Evolutionary conservation across 2,888 invertebrate species (phyloP).

Genomic region (Cosmia trapezina): DNA sequence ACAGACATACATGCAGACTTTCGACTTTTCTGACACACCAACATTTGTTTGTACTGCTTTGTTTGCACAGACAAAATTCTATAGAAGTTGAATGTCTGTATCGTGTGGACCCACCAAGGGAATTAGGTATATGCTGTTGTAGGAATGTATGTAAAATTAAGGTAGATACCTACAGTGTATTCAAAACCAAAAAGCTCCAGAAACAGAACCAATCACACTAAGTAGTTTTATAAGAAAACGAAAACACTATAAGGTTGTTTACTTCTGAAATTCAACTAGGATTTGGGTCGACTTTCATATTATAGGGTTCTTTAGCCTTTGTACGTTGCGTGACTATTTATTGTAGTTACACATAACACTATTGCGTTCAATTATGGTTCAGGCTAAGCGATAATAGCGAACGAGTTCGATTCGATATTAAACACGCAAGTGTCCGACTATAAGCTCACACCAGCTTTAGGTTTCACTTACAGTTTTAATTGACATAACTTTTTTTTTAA

Average conservation of each 20-base stretch:
- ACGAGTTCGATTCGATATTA: slow-evolving; percentile 57
- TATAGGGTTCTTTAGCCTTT: slow-evolving; percentile 43
- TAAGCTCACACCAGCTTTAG: slow-evolving; percentile 48
- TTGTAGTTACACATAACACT: slow-evolving; percentile 61
- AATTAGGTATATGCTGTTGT: background rate
- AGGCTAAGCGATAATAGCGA: slow-evolving; percentile 60
- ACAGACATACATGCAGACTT: too few relatives aligned
- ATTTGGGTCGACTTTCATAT: slow-evolving; percentile 43
- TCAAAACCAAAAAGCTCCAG: background rate
- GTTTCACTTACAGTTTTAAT: slow-evolving; percentile 29
- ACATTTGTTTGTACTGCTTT: too few relatives aligned
- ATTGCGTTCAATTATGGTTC: slow-evolving; percentile 63
- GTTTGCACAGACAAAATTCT: too few relatives aligned
- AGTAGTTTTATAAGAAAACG: slow-evolving; percentile 4
- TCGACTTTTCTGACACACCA: too few relatives aligned
- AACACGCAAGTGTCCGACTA: slow-evolving; percentile 65
- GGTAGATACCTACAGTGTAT: background rate
- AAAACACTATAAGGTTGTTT: slow-evolving; percentile 23
- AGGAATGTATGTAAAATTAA: background rate
- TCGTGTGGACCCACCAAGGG: too few relatives aligned
- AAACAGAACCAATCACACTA: background rate
- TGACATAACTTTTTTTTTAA: background rate
- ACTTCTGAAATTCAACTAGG: slow-evolving; percentile 20
- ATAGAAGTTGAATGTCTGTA: too few relatives aligned
- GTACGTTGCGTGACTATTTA: slow-evolving; percentile 70